Percentiles rank a stretch among this genome's conserved stretches.
These are phyloP conservation scores for Tupaia tana DNA, from an alignment of 2,113 vertebrate genomes.

Conservation along the genomic window DNA sequence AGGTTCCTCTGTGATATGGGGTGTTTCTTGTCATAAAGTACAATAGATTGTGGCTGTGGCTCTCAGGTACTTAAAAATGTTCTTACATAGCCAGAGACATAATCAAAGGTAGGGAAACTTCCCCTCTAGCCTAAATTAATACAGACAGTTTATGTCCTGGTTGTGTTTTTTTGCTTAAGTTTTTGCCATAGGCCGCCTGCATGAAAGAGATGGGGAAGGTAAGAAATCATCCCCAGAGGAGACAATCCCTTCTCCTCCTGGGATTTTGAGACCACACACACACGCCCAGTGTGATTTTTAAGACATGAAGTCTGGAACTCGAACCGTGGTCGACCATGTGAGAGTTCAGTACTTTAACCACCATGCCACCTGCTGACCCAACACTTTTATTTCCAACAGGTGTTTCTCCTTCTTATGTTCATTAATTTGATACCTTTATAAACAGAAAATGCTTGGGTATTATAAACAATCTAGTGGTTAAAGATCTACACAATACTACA, in stretches of 20 bases:
- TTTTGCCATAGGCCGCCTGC: too few species aligned
- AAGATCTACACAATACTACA: neutral
- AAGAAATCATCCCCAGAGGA: too few species aligned
- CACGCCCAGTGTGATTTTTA: too few species aligned
- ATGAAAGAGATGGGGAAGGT: too few species aligned
- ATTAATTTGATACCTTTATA: conserved; percentile 28
- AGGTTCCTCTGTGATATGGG: neutral
- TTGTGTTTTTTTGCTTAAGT: conserved; percentile 19
- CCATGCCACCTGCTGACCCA: too few species aligned
- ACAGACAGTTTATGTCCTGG: neutral
- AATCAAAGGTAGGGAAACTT: neutral
- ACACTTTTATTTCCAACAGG: neutral
- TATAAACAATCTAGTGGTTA: neutral
- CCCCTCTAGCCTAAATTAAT: neutral
- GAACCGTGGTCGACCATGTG: too few species aligned
- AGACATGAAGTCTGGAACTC: too few species aligned
- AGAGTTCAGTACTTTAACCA: too few species aligned
- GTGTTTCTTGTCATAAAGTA: neutral
- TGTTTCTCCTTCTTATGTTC: conserved; percentile 18
- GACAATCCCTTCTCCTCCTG: too few species aligned
- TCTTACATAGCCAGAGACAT: neutral
- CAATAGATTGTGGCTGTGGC: neutral
- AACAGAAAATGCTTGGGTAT: conserved; percentile 3
- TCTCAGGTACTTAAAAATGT: neutral
- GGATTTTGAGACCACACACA: too few species aligned